Evolutionary conservation across 2,797 vertebrate genomes (phyloP).

Genomic region (Pogonophryne albipinna): DNA sequence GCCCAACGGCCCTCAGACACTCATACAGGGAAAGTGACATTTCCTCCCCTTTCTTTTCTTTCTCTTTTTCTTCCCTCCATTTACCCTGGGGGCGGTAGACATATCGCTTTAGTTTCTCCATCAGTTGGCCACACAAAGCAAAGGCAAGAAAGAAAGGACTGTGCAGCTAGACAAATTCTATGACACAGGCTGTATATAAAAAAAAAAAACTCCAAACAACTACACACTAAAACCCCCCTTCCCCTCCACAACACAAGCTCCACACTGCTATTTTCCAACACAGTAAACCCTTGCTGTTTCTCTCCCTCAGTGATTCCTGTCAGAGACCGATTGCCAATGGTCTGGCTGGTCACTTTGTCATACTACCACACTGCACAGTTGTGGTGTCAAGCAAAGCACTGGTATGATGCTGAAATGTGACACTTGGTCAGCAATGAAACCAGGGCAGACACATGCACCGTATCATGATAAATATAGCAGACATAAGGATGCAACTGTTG

Average conservation of each 20-base stretch:
- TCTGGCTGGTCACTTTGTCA: conserved; percentile 31
- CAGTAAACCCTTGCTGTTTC: conserved; percentile 6
- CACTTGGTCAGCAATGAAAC: conserved; percentile 51
- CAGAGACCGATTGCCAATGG: conserved; percentile 22
- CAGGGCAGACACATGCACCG: conserved; percentile 51
- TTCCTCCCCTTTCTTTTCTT: conserved; percentile 47
- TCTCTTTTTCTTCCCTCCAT: conserved; percentile 7
- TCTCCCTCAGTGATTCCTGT: conserved; percentile 29
- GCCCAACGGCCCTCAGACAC: conserved; percentile 89
- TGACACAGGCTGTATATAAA: background rate
- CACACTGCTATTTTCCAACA: conserved; percentile 2
- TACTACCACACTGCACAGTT: conserved; percentile 45
- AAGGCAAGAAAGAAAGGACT: background rate
- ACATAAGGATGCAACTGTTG: conserved; percentile 57
- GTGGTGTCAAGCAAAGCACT: conserved; percentile 43
- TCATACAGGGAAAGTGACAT: conserved; percentile 90
- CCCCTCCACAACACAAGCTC: background rate
- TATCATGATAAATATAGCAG: conserved; percentile 77
- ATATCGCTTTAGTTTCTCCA: conserved; percentile 29
- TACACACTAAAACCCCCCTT: background rate
- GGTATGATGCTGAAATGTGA: conserved; percentile 71
- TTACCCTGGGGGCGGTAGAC: conserved; percentile 23
- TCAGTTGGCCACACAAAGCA: conserved; percentile 15
- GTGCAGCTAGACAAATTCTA: background rate
- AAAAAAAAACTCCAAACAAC: conserved; percentile 4